phyloP scores from a whole-genome alignment of 2,888 invertebrate genomes.

The Eledona agricola region DNA sequence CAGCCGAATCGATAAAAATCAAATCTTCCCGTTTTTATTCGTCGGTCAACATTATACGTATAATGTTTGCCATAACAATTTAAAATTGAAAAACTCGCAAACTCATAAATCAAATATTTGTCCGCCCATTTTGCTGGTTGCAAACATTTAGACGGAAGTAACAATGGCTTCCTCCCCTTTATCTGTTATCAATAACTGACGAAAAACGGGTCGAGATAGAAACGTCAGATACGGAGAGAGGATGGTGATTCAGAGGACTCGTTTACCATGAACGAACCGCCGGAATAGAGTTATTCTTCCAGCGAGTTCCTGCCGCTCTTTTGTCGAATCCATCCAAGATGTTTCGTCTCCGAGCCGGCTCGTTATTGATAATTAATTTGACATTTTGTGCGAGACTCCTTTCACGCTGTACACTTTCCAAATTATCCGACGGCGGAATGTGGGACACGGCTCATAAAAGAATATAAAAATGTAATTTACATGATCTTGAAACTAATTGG shows the following conservation, averaged over 20 bases:
- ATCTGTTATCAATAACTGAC: constrained; percentile 52
- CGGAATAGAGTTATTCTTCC: constrained; percentile 33
- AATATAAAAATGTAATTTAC: constrained; percentile 39
- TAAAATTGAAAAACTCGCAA: constrained; percentile 47
- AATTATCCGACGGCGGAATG: constrained; percentile 6
- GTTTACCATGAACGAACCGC: constrained; percentile 22
- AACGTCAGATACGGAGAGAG: constrained; percentile 41
- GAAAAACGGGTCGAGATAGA: constrained; percentile 46
- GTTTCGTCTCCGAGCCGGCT: constrained; percentile 7
- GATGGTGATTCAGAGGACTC: constrained; percentile 27
- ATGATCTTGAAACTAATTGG: constrained; percentile 38
- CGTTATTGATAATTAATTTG: constrained; percentile 6
- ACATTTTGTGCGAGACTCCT: constrained; percentile 2
- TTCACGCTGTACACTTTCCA: constrained; percentile 6
- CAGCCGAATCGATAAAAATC: constrained; percentile 26
- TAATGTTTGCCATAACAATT: constrained; percentile 45
- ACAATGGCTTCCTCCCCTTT: constrained; percentile 50
- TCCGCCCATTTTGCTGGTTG: constrained; percentile 48
- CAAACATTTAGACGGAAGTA: constrained; percentile 50
- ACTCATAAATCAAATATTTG: constrained; percentile 51
- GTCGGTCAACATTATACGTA: constrained; percentile 29
- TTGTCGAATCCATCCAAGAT: constrained; percentile 7
- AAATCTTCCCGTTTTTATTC: constrained; percentile 27
- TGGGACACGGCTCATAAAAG: constrained; percentile 18
- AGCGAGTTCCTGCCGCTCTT: constrained; percentile 28